A percentile compares a stretch with the other conserved stretches of the same genome.
phyloP scores from a whole-genome alignment of 2,888 invertebrate species.

The Diachrysia chrysitis region DNA sequence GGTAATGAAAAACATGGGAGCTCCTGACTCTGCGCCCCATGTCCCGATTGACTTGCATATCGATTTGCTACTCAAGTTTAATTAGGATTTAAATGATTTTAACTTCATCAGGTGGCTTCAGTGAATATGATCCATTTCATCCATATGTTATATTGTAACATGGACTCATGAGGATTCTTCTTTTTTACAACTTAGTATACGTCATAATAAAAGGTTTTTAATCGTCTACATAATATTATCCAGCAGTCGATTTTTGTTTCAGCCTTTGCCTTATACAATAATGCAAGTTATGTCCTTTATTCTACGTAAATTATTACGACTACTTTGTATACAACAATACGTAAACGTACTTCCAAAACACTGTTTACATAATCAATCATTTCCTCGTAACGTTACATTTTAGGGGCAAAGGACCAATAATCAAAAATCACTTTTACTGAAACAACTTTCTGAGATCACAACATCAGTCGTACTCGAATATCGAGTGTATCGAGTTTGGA shows the following conservation, averaged over 20 bases:
- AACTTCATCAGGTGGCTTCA: constrained; percentile 31
- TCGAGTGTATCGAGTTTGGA: constrained; percentile 30
- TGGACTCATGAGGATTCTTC: too few relatives aligned
- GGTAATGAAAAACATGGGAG: constrained; percentile 85
- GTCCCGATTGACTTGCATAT: constrained; percentile 57
- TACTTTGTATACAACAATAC: neutral
- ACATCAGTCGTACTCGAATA: constrained; percentile 40
- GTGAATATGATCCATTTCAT: neutral
- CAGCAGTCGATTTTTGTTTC: too few relatives aligned
- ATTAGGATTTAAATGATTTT: constrained; percentile 35
- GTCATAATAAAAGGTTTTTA: too few relatives aligned
- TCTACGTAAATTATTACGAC: neutral
- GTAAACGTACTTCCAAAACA: neutral
- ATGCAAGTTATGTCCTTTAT: too few relatives aligned
- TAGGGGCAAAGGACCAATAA: constrained; percentile 9
- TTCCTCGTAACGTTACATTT: neutral
- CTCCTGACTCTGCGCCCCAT: constrained; percentile 56
- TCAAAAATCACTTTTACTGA: constrained; percentile 23
- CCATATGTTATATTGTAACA: too few relatives aligned
- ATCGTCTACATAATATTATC: too few relatives aligned
- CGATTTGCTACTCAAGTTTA: constrained; percentile 46
- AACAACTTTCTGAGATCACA: constrained; percentile 31
- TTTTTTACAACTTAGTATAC: too few relatives aligned
- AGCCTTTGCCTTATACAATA: too few relatives aligned
- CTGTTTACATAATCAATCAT: neutral